phyloP scores from a whole-genome alignment of 1,140 invertebrate genomes.

The Coboldia fuscipes region DNA sequence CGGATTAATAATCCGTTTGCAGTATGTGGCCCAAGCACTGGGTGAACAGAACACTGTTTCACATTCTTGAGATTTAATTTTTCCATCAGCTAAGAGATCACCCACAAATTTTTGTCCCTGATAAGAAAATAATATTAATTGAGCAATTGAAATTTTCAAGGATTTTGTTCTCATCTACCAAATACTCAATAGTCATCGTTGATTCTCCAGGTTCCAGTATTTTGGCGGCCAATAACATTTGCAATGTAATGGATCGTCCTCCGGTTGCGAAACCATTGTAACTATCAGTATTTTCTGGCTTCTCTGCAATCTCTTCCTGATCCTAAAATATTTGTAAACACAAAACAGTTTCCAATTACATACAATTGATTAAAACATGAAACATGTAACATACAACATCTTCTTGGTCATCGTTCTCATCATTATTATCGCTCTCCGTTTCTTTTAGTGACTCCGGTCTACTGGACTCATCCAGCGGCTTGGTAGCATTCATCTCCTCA shows the following conservation, averaged over 20 bases:
- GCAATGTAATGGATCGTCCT: slow-evolving; percentile 58
- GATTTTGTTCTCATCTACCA: slow-evolving; percentile 30
- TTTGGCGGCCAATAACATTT: slow-evolving; percentile 59
- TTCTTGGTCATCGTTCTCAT: slow-evolving; percentile 9
- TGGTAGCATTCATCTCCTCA: no score
- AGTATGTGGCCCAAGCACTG: slow-evolving; percentile 79
- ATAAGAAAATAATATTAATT: slow-evolving; percentile 9
- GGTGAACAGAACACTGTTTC: slow-evolving; percentile 75
- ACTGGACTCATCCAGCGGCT: no score
- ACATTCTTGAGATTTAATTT: slow-evolving; percentile 73
- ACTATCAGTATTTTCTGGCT: slow-evolving; percentile 15
- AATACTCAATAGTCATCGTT: slow-evolving; percentile 69
- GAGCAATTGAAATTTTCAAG: neutral
- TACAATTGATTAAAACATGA: neutral
- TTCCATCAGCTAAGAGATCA: slow-evolving; percentile 64
- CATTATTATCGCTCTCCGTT: slow-evolving; percentile 12
- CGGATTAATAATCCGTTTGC: slow-evolving; percentile 75
- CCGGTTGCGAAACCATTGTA: slow-evolving; percentile 15
- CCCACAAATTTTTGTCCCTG: slow-evolving; percentile 76
- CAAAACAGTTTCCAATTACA: neutral
- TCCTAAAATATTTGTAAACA: neutral
- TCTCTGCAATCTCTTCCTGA: neutral
- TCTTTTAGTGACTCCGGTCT: no score
- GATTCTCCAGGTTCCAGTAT: slow-evolving; percentile 61
- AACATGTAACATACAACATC: neutral